Evolutionary conservation across 1,140 invertebrate species (phyloP).

Genomic region (Akabosia matsudoensis): DNA sequence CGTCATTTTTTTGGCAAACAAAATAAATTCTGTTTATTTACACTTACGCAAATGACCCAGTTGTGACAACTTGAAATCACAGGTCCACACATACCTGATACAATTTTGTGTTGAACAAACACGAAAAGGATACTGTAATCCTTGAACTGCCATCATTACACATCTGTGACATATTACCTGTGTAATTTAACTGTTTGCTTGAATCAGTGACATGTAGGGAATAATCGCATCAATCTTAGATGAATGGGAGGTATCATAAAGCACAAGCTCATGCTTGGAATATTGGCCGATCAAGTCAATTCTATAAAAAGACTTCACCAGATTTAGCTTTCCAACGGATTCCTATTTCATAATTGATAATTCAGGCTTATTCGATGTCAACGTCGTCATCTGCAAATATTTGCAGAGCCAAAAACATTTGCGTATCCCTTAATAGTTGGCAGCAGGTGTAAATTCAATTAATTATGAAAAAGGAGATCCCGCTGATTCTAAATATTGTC

Average conservation of each 20-base stretch:
- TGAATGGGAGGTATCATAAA: not conserved
- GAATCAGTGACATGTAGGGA: not conserved
- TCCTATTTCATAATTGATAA: too few relatives aligned
- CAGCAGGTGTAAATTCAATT: constrained; percentile 20
- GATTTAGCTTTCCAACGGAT: not conserved
- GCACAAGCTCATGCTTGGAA: not conserved
- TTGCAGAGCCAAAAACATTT: not conserved
- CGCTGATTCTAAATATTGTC: not conserved
- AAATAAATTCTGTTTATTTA: too few relatives aligned
- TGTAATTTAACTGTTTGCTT: not conserved
- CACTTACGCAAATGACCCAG: too few relatives aligned
- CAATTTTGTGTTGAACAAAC: too few relatives aligned
- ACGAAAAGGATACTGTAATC: too few relatives aligned
- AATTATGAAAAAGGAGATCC: constrained; percentile 15
- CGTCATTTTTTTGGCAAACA: too few relatives aligned
- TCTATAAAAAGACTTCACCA: not conserved
- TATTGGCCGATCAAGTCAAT: not conserved
- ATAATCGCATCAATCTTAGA: not conserved
- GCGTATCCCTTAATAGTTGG: not conserved
- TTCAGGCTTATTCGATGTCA: not conserved
- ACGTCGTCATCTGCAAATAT: not conserved
- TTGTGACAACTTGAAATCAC: too few relatives aligned
- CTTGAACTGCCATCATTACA: not conserved
- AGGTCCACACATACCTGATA: too few relatives aligned
- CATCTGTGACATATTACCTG: not conserved